Conservation (phyloP, 2,797 vertebrate genomes). For the Toxotes lorentzi region DNA sequence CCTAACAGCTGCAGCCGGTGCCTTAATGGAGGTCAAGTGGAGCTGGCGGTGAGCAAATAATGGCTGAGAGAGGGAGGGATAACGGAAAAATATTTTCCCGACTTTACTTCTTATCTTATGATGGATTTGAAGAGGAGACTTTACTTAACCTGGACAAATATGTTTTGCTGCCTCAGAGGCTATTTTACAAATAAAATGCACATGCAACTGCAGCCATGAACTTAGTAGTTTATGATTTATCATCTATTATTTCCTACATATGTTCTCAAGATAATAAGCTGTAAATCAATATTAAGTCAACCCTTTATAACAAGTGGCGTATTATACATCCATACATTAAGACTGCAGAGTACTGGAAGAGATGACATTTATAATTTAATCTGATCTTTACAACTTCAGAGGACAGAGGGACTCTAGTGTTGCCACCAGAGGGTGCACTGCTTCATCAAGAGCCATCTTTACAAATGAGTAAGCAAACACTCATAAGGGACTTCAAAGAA, state of each 20-base stretch:
- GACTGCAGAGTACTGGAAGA: not conserved
- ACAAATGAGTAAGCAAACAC: not conserved
- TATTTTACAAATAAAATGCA: not conserved
- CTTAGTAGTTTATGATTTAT: not conserved
- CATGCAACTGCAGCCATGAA: not conserved
- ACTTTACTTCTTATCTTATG: not conserved
- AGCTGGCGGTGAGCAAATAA: constrained; percentile 32
- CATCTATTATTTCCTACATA: not conserved
- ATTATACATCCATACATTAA: not conserved
- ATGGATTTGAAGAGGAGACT: not conserved
- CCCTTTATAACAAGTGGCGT: not conserved
- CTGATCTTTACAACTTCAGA: not conserved
- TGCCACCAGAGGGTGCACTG: constrained; percentile 26
- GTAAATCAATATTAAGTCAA: not conserved
- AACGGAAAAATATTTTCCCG: constrained; percentile 1
- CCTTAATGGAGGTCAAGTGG: constrained; percentile 54
- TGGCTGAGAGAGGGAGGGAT: not conserved
- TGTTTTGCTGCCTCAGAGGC: not conserved
- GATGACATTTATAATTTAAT: not conserved
- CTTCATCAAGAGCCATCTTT: not conserved
- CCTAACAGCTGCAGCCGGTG: not conserved
- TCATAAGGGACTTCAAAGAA: not conserved
- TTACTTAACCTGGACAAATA: not conserved
- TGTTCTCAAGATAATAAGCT: not conserved
- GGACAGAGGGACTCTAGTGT: not conserved